Evolutionary conservation across 2,797 vertebrate species (phyloP).

Genomic region (Lerista edwardsae): DNA sequence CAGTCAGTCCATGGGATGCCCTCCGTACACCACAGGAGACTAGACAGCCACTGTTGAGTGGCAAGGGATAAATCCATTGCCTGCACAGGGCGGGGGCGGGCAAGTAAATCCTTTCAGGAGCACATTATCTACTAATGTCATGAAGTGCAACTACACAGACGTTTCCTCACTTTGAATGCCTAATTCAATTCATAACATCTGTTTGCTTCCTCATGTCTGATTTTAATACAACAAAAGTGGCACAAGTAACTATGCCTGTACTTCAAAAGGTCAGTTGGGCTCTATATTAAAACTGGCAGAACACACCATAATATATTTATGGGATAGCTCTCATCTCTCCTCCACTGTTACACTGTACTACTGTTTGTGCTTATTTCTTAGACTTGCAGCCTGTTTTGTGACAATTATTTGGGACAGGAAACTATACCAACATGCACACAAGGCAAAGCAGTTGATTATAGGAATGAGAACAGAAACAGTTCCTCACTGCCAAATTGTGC

Average conservation of each 20-base stretch:
- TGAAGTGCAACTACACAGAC: neutral
- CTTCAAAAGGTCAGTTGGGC: neutral
- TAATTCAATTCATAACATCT: neutral
- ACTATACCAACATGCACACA: neutral
- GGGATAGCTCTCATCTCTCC: neutral
- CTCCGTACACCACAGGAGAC: neutral
- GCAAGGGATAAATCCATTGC: neutral
- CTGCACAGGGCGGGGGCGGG: neutral
- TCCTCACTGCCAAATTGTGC: neutral
- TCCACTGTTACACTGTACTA: neutral
- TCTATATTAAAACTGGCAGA: neutral
- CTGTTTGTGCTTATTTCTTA: neutral
- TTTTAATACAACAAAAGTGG: neutral
- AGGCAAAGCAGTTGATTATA: neutral
- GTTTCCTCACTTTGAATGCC: neutral
- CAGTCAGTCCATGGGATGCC: neutral
- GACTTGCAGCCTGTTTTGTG: neutral
- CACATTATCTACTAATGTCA: neutral
- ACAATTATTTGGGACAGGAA: neutral
- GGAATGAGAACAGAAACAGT: neutral
- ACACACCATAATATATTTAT: too few species aligned
- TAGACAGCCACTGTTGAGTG: neutral
- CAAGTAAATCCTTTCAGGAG: neutral
- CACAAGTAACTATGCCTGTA: neutral
- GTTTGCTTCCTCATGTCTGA: neutral